Conservation (phyloP, 2,888 invertebrate genomes). For the Drosophila formosana region DNA sequence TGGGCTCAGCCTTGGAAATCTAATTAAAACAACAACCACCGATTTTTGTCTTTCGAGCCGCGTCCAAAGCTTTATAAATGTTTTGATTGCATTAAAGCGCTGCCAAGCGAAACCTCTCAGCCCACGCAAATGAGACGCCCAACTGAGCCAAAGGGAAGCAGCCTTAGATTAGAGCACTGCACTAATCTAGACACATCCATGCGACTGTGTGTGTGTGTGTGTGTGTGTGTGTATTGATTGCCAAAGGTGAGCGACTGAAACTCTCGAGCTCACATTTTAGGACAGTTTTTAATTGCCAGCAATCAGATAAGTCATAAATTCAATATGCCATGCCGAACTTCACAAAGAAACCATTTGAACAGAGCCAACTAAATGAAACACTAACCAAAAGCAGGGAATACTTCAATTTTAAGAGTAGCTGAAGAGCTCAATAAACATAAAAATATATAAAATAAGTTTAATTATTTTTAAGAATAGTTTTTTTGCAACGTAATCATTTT, state of each 20-base stretch:
- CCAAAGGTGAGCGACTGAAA: constrained; percentile 12
- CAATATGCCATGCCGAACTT: constrained; percentile 39
- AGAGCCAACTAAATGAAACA: neutral
- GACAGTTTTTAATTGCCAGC: constrained; percentile 53
- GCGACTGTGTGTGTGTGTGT: constrained; percentile 7
- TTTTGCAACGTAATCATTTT: too few species aligned
- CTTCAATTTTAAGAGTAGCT: too few species aligned
- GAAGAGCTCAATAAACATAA: too few species aligned
- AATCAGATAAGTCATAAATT: constrained; percentile 57
- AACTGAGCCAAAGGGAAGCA: constrained; percentile 1
- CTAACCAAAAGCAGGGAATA: too few species aligned
- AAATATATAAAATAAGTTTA: too few species aligned
- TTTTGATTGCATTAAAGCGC: constrained; percentile 80
- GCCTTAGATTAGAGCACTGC: constrained; percentile 11
- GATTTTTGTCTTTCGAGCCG: constrained; percentile 59
- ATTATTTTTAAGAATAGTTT: too few species aligned
- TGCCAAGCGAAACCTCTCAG: constrained; percentile 65
- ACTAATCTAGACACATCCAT: constrained; percentile 5
- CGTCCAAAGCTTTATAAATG: constrained; percentile 75
- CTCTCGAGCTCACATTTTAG: constrained; percentile 10
- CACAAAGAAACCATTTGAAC: neutral
- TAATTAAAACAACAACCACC: constrained; percentile 83
- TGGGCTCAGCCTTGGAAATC: constrained; percentile 68
- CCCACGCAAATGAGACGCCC: constrained; percentile 2
- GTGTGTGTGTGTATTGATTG: constrained; percentile 1